A percentile compares a stretch with the other conserved stretches of the same genome.
phyloP scores from a whole-genome alignment of 1,140 invertebrate genomes.

The Lysiphlebus fabarum region DNA sequence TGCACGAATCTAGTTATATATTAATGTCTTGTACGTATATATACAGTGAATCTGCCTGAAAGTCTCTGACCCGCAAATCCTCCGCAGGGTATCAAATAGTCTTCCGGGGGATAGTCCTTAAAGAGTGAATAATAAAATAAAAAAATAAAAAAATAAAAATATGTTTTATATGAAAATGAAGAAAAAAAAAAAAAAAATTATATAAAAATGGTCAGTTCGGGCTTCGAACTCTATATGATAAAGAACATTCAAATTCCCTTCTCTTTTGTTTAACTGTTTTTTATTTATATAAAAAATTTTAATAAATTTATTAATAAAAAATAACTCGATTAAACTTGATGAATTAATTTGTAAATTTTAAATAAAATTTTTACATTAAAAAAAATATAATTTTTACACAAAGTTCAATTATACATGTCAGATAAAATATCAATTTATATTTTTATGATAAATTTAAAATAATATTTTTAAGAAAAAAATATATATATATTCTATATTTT shows the following conservation, averaged over 20 bases:
- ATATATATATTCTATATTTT: no score
- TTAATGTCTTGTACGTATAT: not conserved
- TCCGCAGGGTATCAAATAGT: constrained; percentile 33
- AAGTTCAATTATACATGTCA: no score
- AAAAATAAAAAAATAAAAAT: no score
- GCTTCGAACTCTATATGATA: constrained; percentile 21
- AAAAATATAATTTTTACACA: no score
- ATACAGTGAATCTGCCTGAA: constrained; percentile 40
- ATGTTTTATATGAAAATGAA: constrained; percentile 34
- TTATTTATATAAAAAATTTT: no score
- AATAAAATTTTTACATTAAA: not conserved
- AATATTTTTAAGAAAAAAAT: constrained; percentile 3
- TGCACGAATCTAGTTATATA: constrained; percentile 9
- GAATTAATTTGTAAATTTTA: no score
- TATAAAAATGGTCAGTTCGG: constrained; percentile 11
- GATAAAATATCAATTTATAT: constrained; percentile 1
- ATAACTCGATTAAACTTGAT: no score
- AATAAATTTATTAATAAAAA: no score
- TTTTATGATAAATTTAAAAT: not conserved
- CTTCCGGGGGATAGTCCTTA: constrained; percentile 36
- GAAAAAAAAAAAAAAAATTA: no score
- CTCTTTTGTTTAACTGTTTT: no score
- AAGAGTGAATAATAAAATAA: constrained; percentile 46
- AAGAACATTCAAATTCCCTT: no score
- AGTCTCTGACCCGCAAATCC: constrained; percentile 54